These are phyloP conservation scores for Lochmaea crataegi DNA, from an alignment of 2,888 invertebrate genomes.

Conservation along the genomic window DNA sequence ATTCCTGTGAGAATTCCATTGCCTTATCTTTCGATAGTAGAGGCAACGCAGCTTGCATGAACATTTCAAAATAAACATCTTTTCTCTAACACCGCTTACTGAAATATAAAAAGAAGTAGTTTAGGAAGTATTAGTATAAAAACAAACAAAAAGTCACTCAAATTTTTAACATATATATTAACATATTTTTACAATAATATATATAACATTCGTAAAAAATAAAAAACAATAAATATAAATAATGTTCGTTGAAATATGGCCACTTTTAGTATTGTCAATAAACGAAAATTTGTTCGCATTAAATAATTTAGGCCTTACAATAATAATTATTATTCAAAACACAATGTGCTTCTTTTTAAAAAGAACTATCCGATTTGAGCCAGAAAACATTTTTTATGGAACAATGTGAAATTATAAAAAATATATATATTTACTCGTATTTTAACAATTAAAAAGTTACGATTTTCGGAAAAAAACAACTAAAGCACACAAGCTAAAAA, in stretches of 20 bases:
- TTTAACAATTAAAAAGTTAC: too few relatives aligned
- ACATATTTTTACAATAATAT: neutral
- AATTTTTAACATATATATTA: neutral
- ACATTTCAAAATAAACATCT: too few relatives aligned
- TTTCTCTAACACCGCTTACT: neutral
- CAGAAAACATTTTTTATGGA: too few relatives aligned
- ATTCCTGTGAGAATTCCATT: too few relatives aligned
- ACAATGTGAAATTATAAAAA: too few relatives aligned
- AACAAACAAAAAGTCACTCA: neutral
- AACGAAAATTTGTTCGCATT: conserved; percentile 12
- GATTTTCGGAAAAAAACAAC: too few relatives aligned
- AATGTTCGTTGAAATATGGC: conserved; percentile 32
- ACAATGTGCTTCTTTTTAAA: neutral
- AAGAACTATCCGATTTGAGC: neutral
- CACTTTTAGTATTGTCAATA: conserved; percentile 11
- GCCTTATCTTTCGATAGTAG: too few relatives aligned
- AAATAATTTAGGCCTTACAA: conserved; percentile 16
- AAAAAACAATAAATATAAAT: conserved; percentile 10
- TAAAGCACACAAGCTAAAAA: too few relatives aligned
- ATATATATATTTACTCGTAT: too few relatives aligned
- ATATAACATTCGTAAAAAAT: conserved; percentile 5
- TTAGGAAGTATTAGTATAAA: neutral
- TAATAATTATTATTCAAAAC: neutral
- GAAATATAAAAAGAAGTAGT: neutral
- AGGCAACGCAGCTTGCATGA: too few relatives aligned